Percentiles rank a stretch among this genome's conserved stretches.
Conservation (phyloP, 2,113 vertebrate species). For the Poeciliopsis retropinna region DNA sequence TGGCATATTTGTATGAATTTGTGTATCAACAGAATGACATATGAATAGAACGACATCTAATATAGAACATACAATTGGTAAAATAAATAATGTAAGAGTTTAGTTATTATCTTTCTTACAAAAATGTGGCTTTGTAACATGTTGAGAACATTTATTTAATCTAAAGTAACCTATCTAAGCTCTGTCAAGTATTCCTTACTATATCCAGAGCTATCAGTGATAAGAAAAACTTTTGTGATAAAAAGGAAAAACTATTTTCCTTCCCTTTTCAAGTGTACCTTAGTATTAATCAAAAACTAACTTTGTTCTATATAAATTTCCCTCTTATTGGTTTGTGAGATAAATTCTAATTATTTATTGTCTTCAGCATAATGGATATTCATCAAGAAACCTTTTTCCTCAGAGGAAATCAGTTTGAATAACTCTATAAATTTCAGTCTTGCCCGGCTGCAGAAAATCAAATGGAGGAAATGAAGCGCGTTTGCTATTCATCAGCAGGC, state of each 20-base stretch:
- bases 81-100: not conserved
- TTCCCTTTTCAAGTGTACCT: slow-evolving; percentile 3
- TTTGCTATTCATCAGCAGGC: slow-evolving; percentile 60
- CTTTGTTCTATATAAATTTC: slow-evolving; percentile 32
- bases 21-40: not conserved
- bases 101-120: not conserved
- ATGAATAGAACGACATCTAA: not conserved
- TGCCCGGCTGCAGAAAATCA: slow-evolving; percentile 57
- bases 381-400: slow-evolving; percentile 46
- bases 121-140: not conserved
- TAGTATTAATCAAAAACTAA: slow-evolving; percentile 17
- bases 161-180: slow-evolving; percentile 6
- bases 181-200: slow-evolving; percentile 16
- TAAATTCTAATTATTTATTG: slow-evolving; percentile 62
- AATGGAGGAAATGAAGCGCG: slow-evolving; percentile 61
- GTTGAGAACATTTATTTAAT: slow-evolving; percentile 4
- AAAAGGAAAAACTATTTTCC: not conserved
- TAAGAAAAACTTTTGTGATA: not conserved
- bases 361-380: slow-evolving; percentile 41
- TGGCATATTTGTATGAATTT: not conserved
- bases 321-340: slow-evolving; percentile 23
- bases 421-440: slow-evolving; percentile 60
- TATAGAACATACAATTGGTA: not conserved
- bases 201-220: slow-evolving; percentile 9
- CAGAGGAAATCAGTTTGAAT: slow-evolving; percentile 63